These are phyloP conservation scores for Mormyrus hasselquistii DNA, from an alignment of 2,797 vertebrate genomes.

Conservation along the genomic window DNA sequence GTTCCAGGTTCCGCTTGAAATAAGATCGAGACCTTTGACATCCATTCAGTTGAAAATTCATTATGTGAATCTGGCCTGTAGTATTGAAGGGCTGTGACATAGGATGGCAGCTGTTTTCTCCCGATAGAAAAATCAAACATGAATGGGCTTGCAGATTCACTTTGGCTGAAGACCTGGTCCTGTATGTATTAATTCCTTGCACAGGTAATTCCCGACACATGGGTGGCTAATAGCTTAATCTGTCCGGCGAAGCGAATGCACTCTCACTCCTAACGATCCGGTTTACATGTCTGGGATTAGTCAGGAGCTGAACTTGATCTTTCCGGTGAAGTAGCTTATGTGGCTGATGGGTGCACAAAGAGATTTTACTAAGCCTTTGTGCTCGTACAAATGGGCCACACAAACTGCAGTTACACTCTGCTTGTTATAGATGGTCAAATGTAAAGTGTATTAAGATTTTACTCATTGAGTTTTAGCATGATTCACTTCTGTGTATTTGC, in stretches of 20 bases:
- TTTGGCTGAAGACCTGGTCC: neutral
- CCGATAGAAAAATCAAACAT: neutral
- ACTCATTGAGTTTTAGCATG: neutral
- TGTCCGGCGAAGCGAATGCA: neutral
- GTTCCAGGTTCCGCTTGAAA: neutral
- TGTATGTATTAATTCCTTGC: neutral
- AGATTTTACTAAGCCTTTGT: neutral
- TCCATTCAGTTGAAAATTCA: neutral
- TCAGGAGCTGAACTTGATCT: constrained; percentile 1
- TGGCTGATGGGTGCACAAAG: neutral
- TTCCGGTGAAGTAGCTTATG: neutral
- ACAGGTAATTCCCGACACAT: neutral
- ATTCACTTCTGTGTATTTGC: neutral
- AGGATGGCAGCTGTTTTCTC: neutral
- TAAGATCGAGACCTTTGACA: neutral
- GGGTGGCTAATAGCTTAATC: neutral
- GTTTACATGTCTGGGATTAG: neutral
- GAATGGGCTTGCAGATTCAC: neutral
- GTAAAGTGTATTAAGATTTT: neutral
- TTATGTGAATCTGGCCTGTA: neutral
- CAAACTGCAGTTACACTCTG: neutral
- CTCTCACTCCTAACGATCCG: neutral
- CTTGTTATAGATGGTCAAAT: neutral
- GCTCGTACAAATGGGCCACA: neutral
- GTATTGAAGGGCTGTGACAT: neutral